A percentile compares a stretch with the other conserved stretches of the same genome.
Evolutionary conservation across 1,140 invertebrate genomes (phyloP).

Genomic region (Bombus affinis): DNA sequence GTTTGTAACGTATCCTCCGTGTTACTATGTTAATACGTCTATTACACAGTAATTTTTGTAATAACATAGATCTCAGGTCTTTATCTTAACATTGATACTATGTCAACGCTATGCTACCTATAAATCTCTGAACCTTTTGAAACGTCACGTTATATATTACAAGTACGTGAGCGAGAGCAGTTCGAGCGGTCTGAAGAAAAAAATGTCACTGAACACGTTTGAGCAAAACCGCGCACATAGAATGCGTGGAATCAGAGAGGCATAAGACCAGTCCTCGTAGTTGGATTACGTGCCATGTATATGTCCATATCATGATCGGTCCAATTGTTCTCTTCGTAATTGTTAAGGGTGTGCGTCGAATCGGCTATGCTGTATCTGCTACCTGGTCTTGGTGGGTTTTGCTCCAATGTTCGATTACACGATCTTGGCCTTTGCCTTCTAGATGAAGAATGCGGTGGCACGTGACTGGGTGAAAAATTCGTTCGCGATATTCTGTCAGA

Average conservation of each 20-base stretch:
- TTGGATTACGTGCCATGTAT: conserved; percentile 95
- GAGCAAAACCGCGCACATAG: conserved; percentile 66
- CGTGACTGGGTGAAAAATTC: conserved; percentile 83
- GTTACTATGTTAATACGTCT: conserved; percentile 11
- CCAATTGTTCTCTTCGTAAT: conserved; percentile 96
- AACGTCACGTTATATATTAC: conserved; percentile 32
- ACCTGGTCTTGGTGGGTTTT: conserved; percentile 83
- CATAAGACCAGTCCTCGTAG: conserved; percentile 91
- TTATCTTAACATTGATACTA: neutral
- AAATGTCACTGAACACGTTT: conserved; percentile 66
- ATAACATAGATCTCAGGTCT: neutral
- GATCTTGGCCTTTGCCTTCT: conserved; percentile 86
- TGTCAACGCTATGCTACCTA: neutral
- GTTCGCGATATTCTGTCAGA: conserved; percentile 90
- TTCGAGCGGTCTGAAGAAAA: neutral
- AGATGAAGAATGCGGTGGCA: conserved; percentile 84
- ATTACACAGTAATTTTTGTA: conserved; percentile 25
- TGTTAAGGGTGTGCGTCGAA: conserved; percentile 90
- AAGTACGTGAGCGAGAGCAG: conserved; percentile 1
- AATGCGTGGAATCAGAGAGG: conserved; percentile 85
- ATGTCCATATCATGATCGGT: conserved; percentile 98
- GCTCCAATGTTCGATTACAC: conserved; percentile 78
- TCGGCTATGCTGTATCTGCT: conserved; percentile 88
- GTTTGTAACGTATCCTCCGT: neutral
- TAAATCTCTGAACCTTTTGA: neutral